Conservation (phyloP, 1,140 invertebrate genomes). For the Heliconius hewitsoni region DNA sequence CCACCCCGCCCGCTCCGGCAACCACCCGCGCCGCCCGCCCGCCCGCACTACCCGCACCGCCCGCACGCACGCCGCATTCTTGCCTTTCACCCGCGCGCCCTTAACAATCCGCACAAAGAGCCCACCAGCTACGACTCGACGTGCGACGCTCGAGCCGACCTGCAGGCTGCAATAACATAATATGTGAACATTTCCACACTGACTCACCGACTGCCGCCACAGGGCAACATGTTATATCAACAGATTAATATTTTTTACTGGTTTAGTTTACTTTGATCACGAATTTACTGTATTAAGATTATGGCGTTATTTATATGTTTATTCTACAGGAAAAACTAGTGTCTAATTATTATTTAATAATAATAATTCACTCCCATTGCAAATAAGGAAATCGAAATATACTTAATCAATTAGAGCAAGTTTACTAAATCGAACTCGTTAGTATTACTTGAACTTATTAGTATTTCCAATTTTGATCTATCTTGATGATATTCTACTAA, state of each 20-base stretch:
- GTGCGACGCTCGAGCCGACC: constrained; percentile 15
- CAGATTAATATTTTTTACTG: background rate
- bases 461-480: constrained; percentile 11
- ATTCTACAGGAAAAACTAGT: too few relatives aligned
- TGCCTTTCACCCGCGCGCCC: constrained; percentile 57
- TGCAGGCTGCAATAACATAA: background rate
- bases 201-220: background rate
- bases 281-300: background rate
- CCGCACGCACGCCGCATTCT: constrained; percentile 77
- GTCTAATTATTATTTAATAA: too few relatives aligned
- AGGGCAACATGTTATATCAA: background rate
- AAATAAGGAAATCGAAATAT: too few relatives aligned
- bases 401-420: background rate
- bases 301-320: too few relatives aligned
- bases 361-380: too few relatives aligned
- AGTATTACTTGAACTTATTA: background rate
- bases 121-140: constrained; percentile 31
- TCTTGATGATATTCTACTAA: background rate
- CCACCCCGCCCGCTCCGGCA: constrained; percentile 45
- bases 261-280: background rate
- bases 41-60: constrained; percentile 29
- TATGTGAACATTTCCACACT: background rate
- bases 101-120: constrained; percentile 63
- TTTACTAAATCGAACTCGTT: background rate
- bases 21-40: constrained; percentile 42